Conservation (phyloP, 2,888 invertebrate genomes). For the Scaptomyza parva region DNA sequence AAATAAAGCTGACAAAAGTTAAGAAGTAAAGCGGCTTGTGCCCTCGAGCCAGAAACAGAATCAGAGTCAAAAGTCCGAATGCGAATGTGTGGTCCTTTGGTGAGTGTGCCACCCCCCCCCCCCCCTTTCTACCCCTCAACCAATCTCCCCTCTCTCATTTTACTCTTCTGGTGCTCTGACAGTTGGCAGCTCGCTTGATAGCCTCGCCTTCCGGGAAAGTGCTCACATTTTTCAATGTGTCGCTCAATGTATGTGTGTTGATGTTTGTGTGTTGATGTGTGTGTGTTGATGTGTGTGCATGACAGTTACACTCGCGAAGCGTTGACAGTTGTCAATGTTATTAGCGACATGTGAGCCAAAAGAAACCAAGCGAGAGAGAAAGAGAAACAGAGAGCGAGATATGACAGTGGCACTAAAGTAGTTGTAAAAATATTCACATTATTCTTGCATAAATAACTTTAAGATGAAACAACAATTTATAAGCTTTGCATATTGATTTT, state of each 20-base stretch:
- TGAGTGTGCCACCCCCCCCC: constrained; percentile 6
- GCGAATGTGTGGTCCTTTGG: constrained; percentile 15
- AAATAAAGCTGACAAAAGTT: constrained; percentile 63
- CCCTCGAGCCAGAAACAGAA: constrained; percentile 2
- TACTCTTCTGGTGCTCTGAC: constrained; percentile 30
- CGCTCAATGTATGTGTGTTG: background rate
- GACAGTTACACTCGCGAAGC: constrained; percentile 63
- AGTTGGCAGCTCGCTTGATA: constrained; percentile 47
- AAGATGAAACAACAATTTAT: background rate
- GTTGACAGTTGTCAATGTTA: constrained; percentile 76
- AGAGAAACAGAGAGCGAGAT: background rate
- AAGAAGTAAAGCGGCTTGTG: constrained; percentile 76
- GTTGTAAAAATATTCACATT: background rate
- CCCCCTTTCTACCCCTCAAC: background rate
- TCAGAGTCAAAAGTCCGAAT: constrained; percentile 31
- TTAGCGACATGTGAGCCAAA: constrained; percentile 52
- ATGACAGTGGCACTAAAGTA: constrained; percentile 14
- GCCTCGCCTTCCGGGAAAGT: constrained; percentile 22
- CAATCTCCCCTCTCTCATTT: background rate
- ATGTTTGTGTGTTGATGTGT: constrained; percentile 42
- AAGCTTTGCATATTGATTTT: background rate
- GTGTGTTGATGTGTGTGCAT: constrained; percentile 30
- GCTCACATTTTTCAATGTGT: constrained; percentile 20
- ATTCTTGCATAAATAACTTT: no score
- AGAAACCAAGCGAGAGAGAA: background rate